Percentiles rank a stretch among this genome's conserved stretches.
Conservation (phyloP, 2,888 invertebrate genomes). For the Blastobasis adustella region DNA sequence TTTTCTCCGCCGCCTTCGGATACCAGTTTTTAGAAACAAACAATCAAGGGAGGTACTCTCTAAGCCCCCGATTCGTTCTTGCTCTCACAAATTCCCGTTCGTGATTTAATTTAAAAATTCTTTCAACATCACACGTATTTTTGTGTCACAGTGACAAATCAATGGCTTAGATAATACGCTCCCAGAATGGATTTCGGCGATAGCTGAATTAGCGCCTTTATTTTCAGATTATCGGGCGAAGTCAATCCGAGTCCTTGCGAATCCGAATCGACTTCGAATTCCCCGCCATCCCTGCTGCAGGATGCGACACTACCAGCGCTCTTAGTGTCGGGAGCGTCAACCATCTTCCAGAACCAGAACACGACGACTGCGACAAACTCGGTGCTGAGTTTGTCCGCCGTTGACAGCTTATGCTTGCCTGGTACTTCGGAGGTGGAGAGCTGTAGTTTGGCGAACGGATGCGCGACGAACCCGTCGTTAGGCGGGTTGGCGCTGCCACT, state of each 20-base stretch:
- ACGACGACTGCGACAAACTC: constrained; percentile 46
- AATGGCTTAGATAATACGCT: too few relatives aligned
- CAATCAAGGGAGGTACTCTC: too few relatives aligned
- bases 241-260: constrained; percentile 75
- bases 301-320: constrained; percentile 61
- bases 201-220: constrained; percentile 1
- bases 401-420: constrained; percentile 45
- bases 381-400: constrained; percentile 36
- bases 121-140: too few relatives aligned
- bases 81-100: too few relatives aligned
- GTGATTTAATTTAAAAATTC: too few relatives aligned
- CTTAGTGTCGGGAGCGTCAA: constrained; percentile 58
- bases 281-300: constrained; percentile 67
- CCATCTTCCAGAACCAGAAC: constrained; percentile 59
- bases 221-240: constrained; percentile 61
- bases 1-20: neutral
- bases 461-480: constrained; percentile 42
- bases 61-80: too few relatives aligned
- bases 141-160: too few relatives aligned
- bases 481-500: constrained; percentile 56
- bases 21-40: too few relatives aligned
- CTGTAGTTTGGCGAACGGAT: constrained; percentile 62
- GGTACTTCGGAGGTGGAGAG: constrained; percentile 44
- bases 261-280: constrained; percentile 77
- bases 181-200: too few relatives aligned